These are phyloP conservation scores for Drosophila anomalata DNA, from an alignment of 2,888 invertebrate genomes.

Conservation along the genomic window DNA sequence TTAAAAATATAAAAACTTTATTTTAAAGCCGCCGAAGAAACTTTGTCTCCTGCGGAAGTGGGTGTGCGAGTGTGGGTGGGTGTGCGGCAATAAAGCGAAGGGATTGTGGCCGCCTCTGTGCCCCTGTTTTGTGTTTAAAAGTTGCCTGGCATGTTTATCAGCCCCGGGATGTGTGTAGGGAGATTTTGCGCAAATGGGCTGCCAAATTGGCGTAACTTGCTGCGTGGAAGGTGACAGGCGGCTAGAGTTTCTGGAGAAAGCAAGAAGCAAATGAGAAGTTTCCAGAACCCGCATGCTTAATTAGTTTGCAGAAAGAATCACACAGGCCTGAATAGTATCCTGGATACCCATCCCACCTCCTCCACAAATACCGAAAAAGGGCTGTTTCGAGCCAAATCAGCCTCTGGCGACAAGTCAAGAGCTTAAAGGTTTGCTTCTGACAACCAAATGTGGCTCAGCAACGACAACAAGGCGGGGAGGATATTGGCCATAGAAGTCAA, in stretches of 20 bases:
- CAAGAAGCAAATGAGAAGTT: conserved; percentile 4
- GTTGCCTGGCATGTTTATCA: conserved; percentile 74
- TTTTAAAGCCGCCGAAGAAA: conserved; percentile 77
- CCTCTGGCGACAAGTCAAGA: conserved; percentile 58
- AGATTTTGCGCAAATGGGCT: conserved; percentile 67
- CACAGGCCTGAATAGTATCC: background rate
- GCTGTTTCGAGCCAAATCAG: conserved; percentile 28
- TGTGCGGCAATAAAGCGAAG: conserved; percentile 45
- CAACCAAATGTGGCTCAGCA: conserved; percentile 34
- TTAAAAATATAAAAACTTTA: conserved; percentile 79
- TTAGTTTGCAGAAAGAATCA: conserved; percentile 44
- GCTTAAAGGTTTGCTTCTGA: conserved; percentile 67
- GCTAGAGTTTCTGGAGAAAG: background rate
- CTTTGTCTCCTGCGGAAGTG: conserved; percentile 72
- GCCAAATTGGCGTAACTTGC: conserved; percentile 72
- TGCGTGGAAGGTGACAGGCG: conserved; percentile 28
- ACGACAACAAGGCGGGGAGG: conserved; percentile 17
- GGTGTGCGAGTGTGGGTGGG: conserved; percentile 26
- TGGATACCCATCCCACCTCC: too few species aligned
- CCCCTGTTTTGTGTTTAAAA: conserved; percentile 53
- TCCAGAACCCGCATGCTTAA: conserved; percentile 55
- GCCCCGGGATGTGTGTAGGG: conserved; percentile 56
- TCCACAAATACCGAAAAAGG: background rate
- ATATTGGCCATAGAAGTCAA: conserved; percentile 8
- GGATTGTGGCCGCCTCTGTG: conserved; percentile 43